These are phyloP conservation scores for Ondatra zibethicus DNA, from an alignment of 2,113 vertebrate genomes.

Conservation along the genomic window DNA sequence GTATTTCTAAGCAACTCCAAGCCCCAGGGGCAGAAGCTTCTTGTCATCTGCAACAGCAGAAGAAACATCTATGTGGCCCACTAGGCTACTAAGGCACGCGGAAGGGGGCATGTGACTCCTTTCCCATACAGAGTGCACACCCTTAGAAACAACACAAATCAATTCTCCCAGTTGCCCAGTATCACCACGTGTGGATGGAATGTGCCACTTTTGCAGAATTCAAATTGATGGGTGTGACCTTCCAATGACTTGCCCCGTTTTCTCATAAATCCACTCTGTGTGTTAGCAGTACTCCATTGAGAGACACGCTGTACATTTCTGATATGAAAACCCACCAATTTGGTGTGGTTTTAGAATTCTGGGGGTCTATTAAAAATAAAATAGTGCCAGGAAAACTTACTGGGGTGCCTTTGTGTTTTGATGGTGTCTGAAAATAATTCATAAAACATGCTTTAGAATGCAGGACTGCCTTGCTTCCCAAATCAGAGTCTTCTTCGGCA, in stretches of 20 bases:
- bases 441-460: constrained; percentile 56
- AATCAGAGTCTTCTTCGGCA: constrained; percentile 9
- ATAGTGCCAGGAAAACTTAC: constrained; percentile 53
- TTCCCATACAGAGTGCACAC: background rate
- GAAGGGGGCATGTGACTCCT: background rate
- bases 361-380: constrained; percentile 80
- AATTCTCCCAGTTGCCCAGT: constrained; percentile 75
- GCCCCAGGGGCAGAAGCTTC: rapidly evolving
- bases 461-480: background rate
- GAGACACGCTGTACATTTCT: constrained; percentile 70
- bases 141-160: constrained; percentile 77
- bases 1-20: background rate
- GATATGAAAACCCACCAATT: constrained; percentile 69
- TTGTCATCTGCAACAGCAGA: background rate
- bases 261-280: constrained; percentile 80
- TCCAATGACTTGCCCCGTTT: constrained; percentile 75
- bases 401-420: constrained; percentile 7
- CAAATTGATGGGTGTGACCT: constrained; percentile 85
- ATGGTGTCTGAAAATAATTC: constrained; percentile 53
- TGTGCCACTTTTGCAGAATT: constrained; percentile 77
- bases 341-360: constrained; percentile 60
- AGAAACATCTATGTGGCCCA: background rate
- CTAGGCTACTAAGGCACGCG: background rate
- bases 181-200: constrained; percentile 65
- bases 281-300: constrained; percentile 67